A percentile compares a stretch with the other conserved stretches of the same genome.
Conservation (phyloP, 2,888 invertebrate species). For the Drosophila gaucha region DNA sequence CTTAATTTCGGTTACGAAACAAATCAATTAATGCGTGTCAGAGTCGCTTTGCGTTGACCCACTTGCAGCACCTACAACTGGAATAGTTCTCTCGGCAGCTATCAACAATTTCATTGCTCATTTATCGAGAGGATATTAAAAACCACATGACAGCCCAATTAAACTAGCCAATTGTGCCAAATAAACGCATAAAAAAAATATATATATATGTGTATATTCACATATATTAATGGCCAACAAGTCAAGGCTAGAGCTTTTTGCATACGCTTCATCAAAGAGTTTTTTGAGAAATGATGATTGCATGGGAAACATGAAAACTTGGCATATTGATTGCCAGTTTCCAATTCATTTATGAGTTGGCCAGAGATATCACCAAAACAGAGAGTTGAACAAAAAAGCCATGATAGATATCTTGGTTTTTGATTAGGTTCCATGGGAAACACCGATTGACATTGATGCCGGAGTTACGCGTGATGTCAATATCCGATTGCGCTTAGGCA, state of each 20-base stretch:
- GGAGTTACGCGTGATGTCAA: background rate
- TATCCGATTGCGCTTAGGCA: background rate
- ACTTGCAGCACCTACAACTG: too few relatives aligned
- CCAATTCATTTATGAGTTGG: conserved; percentile 35
- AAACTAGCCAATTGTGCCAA: conserved; percentile 28
- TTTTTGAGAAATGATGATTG: conserved; percentile 39
- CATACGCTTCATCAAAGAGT: conserved; percentile 8
- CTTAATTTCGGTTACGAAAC: conserved; percentile 80
- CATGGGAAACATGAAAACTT: conserved; percentile 41
- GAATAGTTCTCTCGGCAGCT: conserved; percentile 46
- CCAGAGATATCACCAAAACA: background rate
- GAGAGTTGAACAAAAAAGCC: too few relatives aligned
- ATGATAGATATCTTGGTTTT: background rate
- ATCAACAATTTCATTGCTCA: conserved; percentile 50
- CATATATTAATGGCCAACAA: background rate
- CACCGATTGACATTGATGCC: conserved; percentile 1
- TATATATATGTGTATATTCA: background rate
- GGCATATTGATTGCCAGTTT: conserved; percentile 36
- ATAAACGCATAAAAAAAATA: conserved; percentile 43
- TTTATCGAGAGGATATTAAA: conserved; percentile 50
- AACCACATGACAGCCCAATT: conserved; percentile 33
- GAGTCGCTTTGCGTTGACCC: conserved; percentile 4
- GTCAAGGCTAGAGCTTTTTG: conserved; percentile 11
- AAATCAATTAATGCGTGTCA: conserved; percentile 75
- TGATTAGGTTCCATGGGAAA: background rate